These are phyloP conservation scores for Ambastaia sidthimunki DNA, from an alignment of 2,797 vertebrate genomes.

Conservation along the genomic window DNA sequence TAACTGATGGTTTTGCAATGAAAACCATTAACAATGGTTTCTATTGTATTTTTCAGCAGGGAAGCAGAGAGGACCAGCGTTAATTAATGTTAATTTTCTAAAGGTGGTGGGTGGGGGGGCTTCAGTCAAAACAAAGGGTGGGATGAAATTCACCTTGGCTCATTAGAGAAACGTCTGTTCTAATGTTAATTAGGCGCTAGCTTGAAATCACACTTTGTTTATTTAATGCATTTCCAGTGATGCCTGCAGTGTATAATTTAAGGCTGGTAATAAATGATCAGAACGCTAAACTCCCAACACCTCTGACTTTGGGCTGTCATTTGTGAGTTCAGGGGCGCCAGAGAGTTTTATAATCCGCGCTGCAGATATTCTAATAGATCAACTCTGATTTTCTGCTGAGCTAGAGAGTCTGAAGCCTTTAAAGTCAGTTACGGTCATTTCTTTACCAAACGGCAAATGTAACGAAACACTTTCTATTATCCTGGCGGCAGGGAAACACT, in stretches of 20 bases:
- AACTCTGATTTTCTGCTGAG: conserved; percentile 28
- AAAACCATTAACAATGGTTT: no score
- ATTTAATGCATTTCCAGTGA: conserved; percentile 48
- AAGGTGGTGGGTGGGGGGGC: neutral
- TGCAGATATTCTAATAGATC: conserved; percentile 51
- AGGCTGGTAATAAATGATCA: conserved; percentile 44
- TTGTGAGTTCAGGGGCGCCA: conserved; percentile 34
- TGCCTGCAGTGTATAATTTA: conserved; percentile 25
- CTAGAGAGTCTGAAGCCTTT: conserved; percentile 35
- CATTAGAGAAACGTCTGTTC: conserved; percentile 29
- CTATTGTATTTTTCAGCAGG: no score
- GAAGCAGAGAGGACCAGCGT: conserved; percentile 5
- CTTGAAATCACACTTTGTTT: conserved; percentile 31
- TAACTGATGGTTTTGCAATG: no score
- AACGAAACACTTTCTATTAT: neutral
- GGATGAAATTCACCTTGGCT: conserved; percentile 31
- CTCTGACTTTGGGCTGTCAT: conserved; percentile 22
- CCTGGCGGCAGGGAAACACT: no score
- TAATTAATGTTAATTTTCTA: conserved; percentile 54
- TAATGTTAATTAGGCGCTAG: conserved; percentile 37
- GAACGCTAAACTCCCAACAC: conserved; percentile 38
- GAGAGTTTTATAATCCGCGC: conserved; percentile 23
- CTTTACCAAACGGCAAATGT: conserved; percentile 2
- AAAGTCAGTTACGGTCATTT: conserved; percentile 22
- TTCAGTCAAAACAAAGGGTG: conserved; percentile 48